Percentiles rank a stretch among this genome's conserved stretches.
phyloP scores from a whole-genome alignment of 2,797 vertebrate genomes.

The Myotis daubentonii region DNA sequence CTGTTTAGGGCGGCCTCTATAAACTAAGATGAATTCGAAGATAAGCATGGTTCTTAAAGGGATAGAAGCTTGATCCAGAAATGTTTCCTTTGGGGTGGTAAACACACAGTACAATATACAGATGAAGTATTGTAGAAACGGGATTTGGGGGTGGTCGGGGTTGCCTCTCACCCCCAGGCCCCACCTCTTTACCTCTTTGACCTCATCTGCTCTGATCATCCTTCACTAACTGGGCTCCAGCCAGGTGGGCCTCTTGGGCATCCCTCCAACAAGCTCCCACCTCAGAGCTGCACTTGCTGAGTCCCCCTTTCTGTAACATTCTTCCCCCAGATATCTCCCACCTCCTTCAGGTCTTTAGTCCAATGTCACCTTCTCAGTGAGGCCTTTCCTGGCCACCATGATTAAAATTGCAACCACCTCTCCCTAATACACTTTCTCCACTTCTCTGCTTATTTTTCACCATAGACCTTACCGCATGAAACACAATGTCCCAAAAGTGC shows the following conservation, averaged over 20 bases:
- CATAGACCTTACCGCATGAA: not conserved
- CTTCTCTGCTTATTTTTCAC: not conserved
- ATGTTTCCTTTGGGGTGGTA: not conserved
- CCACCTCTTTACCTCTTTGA: not conserved
- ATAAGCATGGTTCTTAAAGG: conserved; percentile 59
- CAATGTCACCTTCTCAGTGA: not conserved
- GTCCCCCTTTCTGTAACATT: not conserved
- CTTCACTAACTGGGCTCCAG: not conserved
- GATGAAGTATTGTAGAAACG: not conserved
- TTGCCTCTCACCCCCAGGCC: not conserved
- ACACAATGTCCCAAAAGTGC: not conserved
- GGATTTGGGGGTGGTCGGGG: not conserved
- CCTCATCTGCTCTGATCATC: not conserved
- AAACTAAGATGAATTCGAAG: conserved; percentile 56
- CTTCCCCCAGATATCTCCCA: not conserved
- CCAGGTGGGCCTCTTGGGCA: no score
- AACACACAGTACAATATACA: not conserved
- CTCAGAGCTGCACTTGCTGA: not conserved
- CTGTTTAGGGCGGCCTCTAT: not conserved
- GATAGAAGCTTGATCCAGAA: conserved; percentile 39
- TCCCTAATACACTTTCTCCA: not conserved
- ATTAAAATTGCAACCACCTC: not conserved
- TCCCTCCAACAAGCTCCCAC: not conserved
- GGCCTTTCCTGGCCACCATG: not conserved
- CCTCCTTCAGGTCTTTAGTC: not conserved